phyloP scores from a whole-genome alignment of 2,113 vertebrate genomes.

The Gallinago paraguaiae region DNA sequence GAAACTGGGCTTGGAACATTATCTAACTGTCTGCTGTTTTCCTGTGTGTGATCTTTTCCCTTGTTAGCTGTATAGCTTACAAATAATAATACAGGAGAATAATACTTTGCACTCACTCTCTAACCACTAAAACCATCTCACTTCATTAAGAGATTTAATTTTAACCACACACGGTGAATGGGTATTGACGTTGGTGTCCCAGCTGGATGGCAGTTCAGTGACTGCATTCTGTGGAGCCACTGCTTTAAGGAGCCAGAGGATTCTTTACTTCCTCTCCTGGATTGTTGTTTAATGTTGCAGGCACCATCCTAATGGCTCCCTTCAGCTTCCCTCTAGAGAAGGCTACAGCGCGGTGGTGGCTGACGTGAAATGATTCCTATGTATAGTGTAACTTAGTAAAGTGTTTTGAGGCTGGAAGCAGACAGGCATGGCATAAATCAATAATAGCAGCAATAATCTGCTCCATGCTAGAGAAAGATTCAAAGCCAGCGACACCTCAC shows the following conservation, averaged over 20 bases:
- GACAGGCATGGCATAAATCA: conserved; percentile 62
- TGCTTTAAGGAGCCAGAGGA: conserved; percentile 54
- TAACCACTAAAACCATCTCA: conserved; percentile 60
- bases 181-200: conserved; percentile 63
- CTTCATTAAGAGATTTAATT: conserved; percentile 70
- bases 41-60: conserved; percentile 58
- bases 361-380: conserved; percentile 48
- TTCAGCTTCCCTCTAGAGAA: conserved; percentile 51
- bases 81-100: conserved; percentile 63
- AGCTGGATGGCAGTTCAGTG: conserved; percentile 60
- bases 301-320: conserved; percentile 70
- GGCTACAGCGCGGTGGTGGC: conserved; percentile 21
- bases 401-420: conserved; percentile 65
- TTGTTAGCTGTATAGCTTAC: conserved; percentile 52
- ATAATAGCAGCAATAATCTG: conserved; percentile 53
- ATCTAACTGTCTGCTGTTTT: conserved; percentile 39
- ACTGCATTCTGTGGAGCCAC: conserved; percentile 46
- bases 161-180: conserved; percentile 58
- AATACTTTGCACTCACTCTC: conserved; percentile 56
- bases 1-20: conserved; percentile 34
- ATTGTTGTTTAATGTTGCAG: conserved; percentile 69
- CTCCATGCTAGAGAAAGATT: conserved; percentile 10
- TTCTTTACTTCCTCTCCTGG: conserved; percentile 60
- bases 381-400: conserved; percentile 61
- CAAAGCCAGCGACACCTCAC: conserved; percentile 41